Conservation (phyloP, 2,113 vertebrate species). For the Myanophis thanlyinensis region DNA sequence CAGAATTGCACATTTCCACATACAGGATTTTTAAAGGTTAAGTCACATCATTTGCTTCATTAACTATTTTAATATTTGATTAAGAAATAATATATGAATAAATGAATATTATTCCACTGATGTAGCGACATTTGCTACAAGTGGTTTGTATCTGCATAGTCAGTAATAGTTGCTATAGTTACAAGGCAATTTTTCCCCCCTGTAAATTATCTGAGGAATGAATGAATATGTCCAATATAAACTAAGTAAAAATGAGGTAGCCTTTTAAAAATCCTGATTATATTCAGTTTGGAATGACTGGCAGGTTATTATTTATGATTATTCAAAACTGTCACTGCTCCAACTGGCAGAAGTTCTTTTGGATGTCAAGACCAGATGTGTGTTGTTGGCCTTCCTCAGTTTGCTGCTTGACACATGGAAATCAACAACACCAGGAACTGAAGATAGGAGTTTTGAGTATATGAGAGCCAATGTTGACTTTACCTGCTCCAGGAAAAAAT, state of each 20-base stretch:
- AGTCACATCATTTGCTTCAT: slow-evolving; percentile 3
- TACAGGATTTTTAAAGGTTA: not conserved
- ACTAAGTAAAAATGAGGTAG: slow-evolving; percentile 41
- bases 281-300: not conserved
- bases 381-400: not conserved
- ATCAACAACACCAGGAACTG: not conserved
- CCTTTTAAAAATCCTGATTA: slow-evolving; percentile 1
- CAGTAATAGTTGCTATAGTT: slow-evolving; percentile 61
- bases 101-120: slow-evolving; percentile 51
- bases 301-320: not conserved
- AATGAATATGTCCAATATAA: slow-evolving; percentile 31
- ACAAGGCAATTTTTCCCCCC: slow-evolving; percentile 37
- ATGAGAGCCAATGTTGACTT: not conserved
- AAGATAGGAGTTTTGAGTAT: not conserved
- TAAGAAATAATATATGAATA: slow-evolving; percentile 54
- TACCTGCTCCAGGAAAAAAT: not conserved
- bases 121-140: slow-evolving; percentile 53
- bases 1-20: not conserved
- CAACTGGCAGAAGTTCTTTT: not conserved
- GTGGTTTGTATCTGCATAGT: slow-evolving; percentile 54
- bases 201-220: slow-evolving; percentile 41
- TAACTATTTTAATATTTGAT: slow-evolving; percentile 44
- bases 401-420: not conserved
- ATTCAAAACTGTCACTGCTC: not conserved
- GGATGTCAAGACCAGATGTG: not conserved